Conservation (phyloP, 2,113 vertebrate genomes). For the Aix galericulata region DNA sequence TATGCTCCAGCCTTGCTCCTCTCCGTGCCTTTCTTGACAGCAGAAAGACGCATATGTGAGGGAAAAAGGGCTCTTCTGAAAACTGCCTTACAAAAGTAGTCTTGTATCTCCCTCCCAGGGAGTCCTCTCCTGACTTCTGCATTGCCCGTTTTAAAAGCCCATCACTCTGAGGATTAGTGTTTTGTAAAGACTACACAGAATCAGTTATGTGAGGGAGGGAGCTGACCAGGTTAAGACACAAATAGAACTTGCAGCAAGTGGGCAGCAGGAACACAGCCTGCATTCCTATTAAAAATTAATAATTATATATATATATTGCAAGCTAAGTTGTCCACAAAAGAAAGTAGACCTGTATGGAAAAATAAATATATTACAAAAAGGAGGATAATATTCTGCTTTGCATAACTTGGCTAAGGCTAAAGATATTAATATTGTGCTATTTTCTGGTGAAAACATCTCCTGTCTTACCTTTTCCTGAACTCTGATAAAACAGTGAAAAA, state of each 20-base stretch:
- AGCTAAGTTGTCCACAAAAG: background rate
- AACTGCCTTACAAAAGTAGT: background rate
- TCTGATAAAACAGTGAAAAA: background rate
- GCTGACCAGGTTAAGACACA: background rate
- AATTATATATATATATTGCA: background rate
- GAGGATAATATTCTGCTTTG: background rate
- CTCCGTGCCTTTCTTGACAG: background rate
- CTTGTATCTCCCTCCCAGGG: background rate
- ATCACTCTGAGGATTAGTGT: rapidly evolving
- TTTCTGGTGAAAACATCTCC: background rate
- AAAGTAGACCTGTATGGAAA: background rate
- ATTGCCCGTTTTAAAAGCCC: background rate
- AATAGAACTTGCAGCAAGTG: background rate
- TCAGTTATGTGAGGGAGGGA: background rate
- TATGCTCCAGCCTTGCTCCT: background rate
- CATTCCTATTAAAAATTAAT: background rate
- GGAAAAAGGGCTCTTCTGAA: background rate
- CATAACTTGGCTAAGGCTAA: background rate
- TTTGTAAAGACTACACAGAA: background rate
- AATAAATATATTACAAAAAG: background rate
- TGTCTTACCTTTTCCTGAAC: background rate
- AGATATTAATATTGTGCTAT: background rate
- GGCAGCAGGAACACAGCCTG: background rate
- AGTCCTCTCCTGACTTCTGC: background rate
- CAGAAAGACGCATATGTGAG: background rate